Conservation (phyloP, 2,113 vertebrate species). For the Apteryx owenii region DNA sequence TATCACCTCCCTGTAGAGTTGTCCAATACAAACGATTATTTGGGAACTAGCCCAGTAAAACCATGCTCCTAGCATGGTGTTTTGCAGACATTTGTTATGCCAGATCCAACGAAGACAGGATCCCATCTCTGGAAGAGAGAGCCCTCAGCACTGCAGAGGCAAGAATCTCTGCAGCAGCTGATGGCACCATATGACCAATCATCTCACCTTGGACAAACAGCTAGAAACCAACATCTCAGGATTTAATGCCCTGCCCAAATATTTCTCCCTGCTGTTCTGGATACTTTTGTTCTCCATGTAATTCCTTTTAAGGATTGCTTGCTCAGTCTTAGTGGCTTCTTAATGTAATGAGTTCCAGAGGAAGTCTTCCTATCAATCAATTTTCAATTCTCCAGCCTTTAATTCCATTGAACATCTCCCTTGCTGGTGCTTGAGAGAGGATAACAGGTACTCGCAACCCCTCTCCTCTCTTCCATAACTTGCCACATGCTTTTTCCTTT, state of each 20-base stretch:
- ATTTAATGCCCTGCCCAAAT: not conserved
- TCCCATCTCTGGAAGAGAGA: not conserved
- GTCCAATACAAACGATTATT: not conserved
- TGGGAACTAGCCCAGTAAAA: not conserved
- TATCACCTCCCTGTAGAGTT: not conserved
- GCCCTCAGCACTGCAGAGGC: not conserved
- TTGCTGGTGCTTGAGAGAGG: not conserved
- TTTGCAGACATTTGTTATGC: not conserved
- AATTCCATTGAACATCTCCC: not conserved
- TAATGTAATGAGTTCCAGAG: not conserved
- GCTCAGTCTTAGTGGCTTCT: not conserved
- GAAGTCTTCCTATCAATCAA: not conserved
- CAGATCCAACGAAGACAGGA: fast-evolving
- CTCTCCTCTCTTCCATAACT: not conserved
- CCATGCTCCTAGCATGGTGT: not conserved
- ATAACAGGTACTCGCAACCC: not conserved
- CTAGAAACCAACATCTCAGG: not conserved
- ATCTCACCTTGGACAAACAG: not conserved
- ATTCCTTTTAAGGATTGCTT: not conserved
- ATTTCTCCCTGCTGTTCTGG: not conserved
- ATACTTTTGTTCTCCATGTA: not conserved
- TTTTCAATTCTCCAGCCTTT: not conserved
- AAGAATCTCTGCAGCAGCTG: not conserved
- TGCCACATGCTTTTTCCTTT: not conserved
- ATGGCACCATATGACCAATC: not conserved